Evolutionary conservation across 2,113 vertebrate genomes (phyloP).

Genomic region (Verasper variegatus): DNA sequence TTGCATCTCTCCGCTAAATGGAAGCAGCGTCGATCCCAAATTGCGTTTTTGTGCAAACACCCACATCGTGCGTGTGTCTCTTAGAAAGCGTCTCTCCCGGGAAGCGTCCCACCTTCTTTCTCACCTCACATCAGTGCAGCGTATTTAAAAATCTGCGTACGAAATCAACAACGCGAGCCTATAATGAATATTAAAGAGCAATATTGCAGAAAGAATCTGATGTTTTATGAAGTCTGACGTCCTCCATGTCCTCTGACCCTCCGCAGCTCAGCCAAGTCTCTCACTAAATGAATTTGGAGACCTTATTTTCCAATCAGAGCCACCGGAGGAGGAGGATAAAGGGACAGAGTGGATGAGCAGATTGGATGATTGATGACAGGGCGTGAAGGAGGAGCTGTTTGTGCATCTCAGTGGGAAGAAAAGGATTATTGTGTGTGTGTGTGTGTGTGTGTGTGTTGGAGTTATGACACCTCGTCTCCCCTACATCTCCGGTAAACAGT

Average conservation of each 20-base stretch:
- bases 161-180: conserved; percentile 6
- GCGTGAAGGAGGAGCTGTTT: conserved; percentile 1
- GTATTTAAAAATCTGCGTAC: background rate
- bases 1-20: conserved; percentile 58
- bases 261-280: conserved; percentile 11
- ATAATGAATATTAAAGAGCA: background rate
- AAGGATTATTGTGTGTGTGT: conserved; percentile 4
- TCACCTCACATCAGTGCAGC: background rate
- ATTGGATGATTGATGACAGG: conserved; percentile 54
- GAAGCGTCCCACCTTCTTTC: background rate
- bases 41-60: conserved; percentile 51
- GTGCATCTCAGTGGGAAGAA: conserved; percentile 29
- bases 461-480: conserved; percentile 33
- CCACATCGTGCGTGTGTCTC: conserved; percentile 4
- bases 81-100: conserved; percentile 22
- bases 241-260: conserved; percentile 25
- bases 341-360: conserved; percentile 21
- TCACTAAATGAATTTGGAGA: conserved; percentile 59
- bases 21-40: conserved; percentile 49
- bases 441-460: background rate
- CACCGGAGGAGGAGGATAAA: conserved; percentile 24
- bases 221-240: conserved; percentile 35
- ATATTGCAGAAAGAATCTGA: background rate
- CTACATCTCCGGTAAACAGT: conserved; percentile 45
- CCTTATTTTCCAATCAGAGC: conserved; percentile 51